Percentiles rank a stretch among this genome's conserved stretches.
Conservation (phyloP, 2,113 vertebrate genomes). For the Serranochromis macrocephalus region DNA sequence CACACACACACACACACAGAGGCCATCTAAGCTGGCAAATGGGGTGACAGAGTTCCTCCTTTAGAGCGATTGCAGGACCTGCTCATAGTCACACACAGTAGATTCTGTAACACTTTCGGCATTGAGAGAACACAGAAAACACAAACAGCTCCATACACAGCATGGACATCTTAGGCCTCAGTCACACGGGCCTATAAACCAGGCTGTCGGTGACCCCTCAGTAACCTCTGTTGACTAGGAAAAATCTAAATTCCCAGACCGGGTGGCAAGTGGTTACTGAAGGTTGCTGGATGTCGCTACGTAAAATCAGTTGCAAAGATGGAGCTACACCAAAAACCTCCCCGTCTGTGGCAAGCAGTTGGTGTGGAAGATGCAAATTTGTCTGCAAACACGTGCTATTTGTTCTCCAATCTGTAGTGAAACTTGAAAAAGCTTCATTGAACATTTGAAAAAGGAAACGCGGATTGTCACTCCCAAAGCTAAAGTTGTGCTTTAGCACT, state of each 20-base stretch:
- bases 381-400: neutral
- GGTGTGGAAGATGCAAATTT: neutral
- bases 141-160: neutral
- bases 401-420: neutral
- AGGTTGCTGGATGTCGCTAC: neutral
- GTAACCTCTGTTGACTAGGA: neutral
- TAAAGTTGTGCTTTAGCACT: neutral
- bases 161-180: neutral
- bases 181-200: neutral
- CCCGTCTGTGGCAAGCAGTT: neutral
- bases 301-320: neutral
- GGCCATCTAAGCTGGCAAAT: neutral
- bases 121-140: neutral
- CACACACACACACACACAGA: neutral
- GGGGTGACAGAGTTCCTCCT: neutral
- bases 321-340: neutral
- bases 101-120: fast-evolving
- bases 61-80: neutral
- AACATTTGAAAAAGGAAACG: neutral
- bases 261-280: neutral
- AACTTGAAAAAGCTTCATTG: neutral
- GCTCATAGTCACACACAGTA: neutral
- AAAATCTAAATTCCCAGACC: neutral
- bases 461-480: neutral
- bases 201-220: neutral